Conservation (phyloP, 2,797 vertebrate species). For the Tangara arthus region DNA sequence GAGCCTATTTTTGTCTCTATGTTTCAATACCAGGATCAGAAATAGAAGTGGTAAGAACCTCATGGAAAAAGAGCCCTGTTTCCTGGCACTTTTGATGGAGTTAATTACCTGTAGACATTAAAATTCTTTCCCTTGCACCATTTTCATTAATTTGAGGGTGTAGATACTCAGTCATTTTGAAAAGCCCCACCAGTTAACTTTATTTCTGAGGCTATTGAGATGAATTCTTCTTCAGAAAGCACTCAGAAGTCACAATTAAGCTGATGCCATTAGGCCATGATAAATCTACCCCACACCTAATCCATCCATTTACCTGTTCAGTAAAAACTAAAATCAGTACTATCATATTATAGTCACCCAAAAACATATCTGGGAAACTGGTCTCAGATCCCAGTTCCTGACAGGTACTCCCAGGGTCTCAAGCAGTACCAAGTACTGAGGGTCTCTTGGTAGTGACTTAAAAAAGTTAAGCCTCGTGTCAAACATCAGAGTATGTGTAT, state of each 20-base stretch:
- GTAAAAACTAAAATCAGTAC: not conserved
- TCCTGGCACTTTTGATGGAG: not conserved
- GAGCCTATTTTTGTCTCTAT: not conserved
- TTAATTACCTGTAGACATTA: not conserved
- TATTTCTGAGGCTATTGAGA: not conserved
- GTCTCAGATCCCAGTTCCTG: not conserved
- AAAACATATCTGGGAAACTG: not conserved
- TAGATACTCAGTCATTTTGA: not conserved
- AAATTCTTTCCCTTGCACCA: not conserved
- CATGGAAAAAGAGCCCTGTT: not conserved
- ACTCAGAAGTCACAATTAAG: not conserved
- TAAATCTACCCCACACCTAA: not conserved
- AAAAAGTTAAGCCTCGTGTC: not conserved
- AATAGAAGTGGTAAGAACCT: conserved; percentile 21
- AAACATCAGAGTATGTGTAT: not conserved
- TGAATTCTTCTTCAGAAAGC: not conserved
- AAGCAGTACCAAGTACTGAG: not conserved
- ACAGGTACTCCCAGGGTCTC: not conserved
- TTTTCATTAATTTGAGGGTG: not conserved
- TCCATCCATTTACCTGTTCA: not conserved
- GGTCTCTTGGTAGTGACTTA: not conserved
- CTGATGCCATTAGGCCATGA: not conserved
- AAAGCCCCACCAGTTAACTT: not conserved
- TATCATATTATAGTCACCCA: not conserved
- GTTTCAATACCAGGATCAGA: conserved; percentile 3